A percentile compares a stretch with the other conserved stretches of the same genome.
Evolutionary conservation across 2,797 vertebrate genomes (phyloP).

Genomic region (Clarias pachynema): DNA sequence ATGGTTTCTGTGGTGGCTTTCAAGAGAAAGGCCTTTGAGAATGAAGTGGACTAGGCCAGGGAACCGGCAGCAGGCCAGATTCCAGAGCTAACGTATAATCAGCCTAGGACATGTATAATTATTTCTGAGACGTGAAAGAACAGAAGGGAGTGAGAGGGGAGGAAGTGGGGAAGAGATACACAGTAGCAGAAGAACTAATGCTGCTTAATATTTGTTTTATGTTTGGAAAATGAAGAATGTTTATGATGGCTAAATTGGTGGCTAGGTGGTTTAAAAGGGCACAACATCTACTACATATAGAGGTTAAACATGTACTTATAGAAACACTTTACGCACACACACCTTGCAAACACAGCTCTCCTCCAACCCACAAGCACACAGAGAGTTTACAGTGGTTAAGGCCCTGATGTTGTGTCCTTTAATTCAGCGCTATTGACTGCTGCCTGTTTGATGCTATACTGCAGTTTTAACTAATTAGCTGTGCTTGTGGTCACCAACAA

Average conservation of each 20-base stretch:
- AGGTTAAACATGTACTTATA: background rate
- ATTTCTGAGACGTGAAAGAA: slow-evolving; percentile 78
- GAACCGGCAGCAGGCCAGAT: slow-evolving; percentile 87
- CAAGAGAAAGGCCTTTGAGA: slow-evolving; percentile 76
- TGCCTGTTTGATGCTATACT: slow-evolving; percentile 12
- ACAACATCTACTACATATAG: slow-evolving; percentile 3
- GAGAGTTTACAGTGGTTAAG: slow-evolving; percentile 30
- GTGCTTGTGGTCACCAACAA: slow-evolving; percentile 63
- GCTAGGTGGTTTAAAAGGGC: slow-evolving; percentile 2
- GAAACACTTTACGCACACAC: background rate
- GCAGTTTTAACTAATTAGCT: slow-evolving; percentile 67
- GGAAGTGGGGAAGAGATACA: slow-evolving; percentile 55
- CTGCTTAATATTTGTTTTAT: slow-evolving; percentile 76
- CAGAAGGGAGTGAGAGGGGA: slow-evolving; percentile 72
- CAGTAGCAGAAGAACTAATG: slow-evolving; percentile 64
- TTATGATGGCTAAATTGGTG: slow-evolving; percentile 51
- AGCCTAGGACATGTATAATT: slow-evolving; percentile 86
- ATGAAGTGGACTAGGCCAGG: slow-evolving; percentile 73
- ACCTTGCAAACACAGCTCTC: slow-evolving; percentile 33
- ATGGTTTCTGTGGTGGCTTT: slow-evolving; percentile 73
- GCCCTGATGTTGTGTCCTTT: slow-evolving; percentile 23
- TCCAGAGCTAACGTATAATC: slow-evolving; percentile 89
- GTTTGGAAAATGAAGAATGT: slow-evolving; percentile 72
- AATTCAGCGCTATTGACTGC: slow-evolving; percentile 37
- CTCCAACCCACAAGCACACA: slow-evolving; percentile 18